Conservation (phyloP, 2,113 vertebrate species). For the Thymallus thymallus region DNA sequence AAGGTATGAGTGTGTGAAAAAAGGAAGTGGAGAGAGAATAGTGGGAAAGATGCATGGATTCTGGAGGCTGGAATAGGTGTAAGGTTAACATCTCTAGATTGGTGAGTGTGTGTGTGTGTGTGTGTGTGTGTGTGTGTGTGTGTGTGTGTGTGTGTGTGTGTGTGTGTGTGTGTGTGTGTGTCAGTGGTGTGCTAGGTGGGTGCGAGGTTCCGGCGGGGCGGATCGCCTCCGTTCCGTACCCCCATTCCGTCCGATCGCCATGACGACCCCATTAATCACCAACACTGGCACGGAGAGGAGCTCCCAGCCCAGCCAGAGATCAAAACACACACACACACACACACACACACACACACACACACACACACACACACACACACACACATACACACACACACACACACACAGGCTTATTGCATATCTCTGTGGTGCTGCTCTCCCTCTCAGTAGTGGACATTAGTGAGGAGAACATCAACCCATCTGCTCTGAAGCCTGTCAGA, state of each 20-base stretch:
- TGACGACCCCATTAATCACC: slow-evolving; percentile 99
- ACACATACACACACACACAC: slow-evolving; percentile 17
- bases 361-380: slow-evolving; percentile 22
- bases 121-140: slow-evolving; percentile 55
- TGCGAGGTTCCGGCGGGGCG: slow-evolving; percentile 81
- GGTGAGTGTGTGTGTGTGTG: slow-evolving; percentile 10
- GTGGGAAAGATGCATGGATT: background rate
- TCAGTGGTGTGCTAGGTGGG: slow-evolving; percentile 72
- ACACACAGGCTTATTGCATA: background rate
- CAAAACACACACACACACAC: slow-evolving; percentile 83
- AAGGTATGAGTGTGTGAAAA: too few relatives aligned
- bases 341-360: slow-evolving; percentile 5
- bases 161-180: slow-evolving; percentile 7
- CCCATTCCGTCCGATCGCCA: slow-evolving; percentile 97
- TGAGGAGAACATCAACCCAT: background rate
- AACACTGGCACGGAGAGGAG: slow-evolving; percentile 94
- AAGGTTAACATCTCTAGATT: background rate
- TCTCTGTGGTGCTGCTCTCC: background rate
- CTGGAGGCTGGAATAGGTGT: background rate
- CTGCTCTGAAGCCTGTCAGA: background rate
- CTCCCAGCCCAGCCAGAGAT: slow-evolving; percentile 96
- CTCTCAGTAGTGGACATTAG: background rate
- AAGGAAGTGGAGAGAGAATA: too few relatives aligned
- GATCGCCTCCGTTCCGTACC: slow-evolving; percentile 87
- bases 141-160: slow-evolving; percentile 66